A percentile compares a stretch with the other conserved stretches of the same genome.
These are phyloP conservation scores for Agrotis puta DNA, from an alignment of 2,888 invertebrate genomes.

Conservation along the genomic window DNA sequence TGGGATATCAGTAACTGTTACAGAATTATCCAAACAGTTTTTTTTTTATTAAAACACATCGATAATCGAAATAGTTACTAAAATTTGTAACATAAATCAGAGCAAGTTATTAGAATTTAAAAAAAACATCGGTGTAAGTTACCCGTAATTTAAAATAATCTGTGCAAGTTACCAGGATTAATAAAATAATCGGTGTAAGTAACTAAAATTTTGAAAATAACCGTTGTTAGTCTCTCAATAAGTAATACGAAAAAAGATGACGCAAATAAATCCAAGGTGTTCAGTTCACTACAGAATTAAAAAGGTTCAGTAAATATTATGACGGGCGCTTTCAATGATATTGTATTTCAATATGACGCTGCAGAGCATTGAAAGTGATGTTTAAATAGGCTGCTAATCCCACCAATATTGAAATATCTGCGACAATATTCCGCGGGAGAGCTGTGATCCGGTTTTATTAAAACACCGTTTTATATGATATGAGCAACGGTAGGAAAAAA, in stretches of 20 bases:
- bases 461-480: constrained; percentile 85
- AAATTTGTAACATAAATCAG: too few relatives aligned
- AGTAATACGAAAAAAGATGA: constrained; percentile 18
- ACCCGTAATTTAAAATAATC: too few relatives aligned
- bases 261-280: constrained; percentile 57
- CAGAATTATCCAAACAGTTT: too few relatives aligned
- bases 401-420: constrained; percentile 90
- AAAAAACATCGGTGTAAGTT: too few relatives aligned
- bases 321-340: constrained; percentile 83
- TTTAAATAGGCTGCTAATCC: constrained; percentile 90
- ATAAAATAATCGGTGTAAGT: too few relatives aligned
- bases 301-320: constrained; percentile 87
- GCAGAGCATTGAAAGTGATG: constrained; percentile 85
- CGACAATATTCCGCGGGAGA: constrained; percentile 88
- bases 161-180: too few relatives aligned
- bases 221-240: too few relatives aligned
- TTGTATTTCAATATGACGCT: constrained; percentile 88
- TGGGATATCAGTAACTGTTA: too few relatives aligned
- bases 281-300: constrained; percentile 78
- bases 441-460: constrained; percentile 89
- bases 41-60: too few relatives aligned
- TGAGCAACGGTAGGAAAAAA: constrained; percentile 79
- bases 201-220: too few relatives aligned
- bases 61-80: too few relatives aligned
- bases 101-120: too few relatives aligned